phyloP scores from a whole-genome alignment of 1,140 invertebrate species.

The Lordiphosa collinella region DNA sequence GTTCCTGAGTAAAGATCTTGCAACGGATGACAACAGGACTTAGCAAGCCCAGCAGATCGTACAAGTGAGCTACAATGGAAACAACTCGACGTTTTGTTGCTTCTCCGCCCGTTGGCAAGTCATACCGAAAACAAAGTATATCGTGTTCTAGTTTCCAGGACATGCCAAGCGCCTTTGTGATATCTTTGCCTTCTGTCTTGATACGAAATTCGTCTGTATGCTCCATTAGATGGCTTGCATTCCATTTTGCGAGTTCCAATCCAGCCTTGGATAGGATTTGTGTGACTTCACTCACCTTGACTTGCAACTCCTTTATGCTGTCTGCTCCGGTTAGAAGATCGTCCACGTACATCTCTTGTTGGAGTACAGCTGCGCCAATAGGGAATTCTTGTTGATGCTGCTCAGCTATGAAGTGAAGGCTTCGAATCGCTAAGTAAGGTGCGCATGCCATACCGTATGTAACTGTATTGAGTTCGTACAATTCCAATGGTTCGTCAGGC shows the following conservation, averaged over 20 bases:
- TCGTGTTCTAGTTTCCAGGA: too few relatives aligned
- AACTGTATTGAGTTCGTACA: not conserved
- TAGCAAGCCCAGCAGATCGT: too few relatives aligned
- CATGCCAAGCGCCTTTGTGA: not conserved
- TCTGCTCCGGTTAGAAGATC: not conserved
- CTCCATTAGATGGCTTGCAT: not conserved
- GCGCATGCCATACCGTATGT: not conserved
- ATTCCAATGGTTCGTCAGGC: too few relatives aligned
- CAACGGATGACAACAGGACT: too few relatives aligned
- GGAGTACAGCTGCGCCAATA: not conserved
- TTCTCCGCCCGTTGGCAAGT: too few relatives aligned
- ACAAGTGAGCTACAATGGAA: too few relatives aligned
- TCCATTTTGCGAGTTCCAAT: not conserved
- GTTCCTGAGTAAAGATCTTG: too few relatives aligned
- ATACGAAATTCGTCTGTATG: not conserved
- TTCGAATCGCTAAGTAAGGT: not conserved
- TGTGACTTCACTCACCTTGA: too few relatives aligned
- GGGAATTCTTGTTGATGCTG: not conserved
- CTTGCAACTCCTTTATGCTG: not conserved
- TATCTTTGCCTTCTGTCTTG: not conserved
- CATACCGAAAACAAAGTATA: too few relatives aligned
- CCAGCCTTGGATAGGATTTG: too few relatives aligned
- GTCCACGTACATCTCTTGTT: not conserved
- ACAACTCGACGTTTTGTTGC: too few relatives aligned
- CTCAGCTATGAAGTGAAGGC: not conserved